Percentiles rank a stretch among this genome's conserved stretches.
Evolutionary conservation across 2,888 invertebrate species (phyloP).

Genomic region (Calliopum simillimum): DNA sequence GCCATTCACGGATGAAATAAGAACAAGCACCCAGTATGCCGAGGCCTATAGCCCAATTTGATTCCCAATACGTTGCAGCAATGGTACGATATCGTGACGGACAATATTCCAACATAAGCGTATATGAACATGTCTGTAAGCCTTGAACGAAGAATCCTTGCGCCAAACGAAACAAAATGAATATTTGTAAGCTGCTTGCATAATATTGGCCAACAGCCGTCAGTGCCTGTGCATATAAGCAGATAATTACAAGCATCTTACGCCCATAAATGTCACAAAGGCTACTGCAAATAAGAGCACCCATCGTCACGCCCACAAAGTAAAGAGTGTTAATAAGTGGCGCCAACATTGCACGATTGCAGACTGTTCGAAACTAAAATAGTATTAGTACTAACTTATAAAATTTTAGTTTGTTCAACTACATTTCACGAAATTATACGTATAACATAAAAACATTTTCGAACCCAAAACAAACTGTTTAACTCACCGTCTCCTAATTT

Average conservation of each 20-base stretch:
- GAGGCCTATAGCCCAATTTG: constrained; percentile 68
- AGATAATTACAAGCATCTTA: constrained; percentile 64
- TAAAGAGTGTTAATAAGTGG: constrained; percentile 63
- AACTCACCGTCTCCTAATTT: too few species aligned
- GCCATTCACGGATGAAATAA: constrained; percentile 69
- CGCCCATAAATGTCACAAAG: constrained; percentile 67
- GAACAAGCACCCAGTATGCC: constrained; percentile 66
- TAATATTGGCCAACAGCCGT: constrained; percentile 52
- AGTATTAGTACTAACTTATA: not conserved
- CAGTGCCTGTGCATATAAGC: constrained; percentile 65
- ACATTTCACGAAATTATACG: too few species aligned
- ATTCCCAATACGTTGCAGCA: constrained; percentile 68
- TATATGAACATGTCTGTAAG: constrained; percentile 69
- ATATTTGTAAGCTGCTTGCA: constrained; percentile 59
- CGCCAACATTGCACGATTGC: constrained; percentile 60
- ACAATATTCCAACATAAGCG: constrained; percentile 69
- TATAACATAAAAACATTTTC: too few species aligned
- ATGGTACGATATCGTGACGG: constrained; percentile 67
- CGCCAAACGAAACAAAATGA: constrained; percentile 63
- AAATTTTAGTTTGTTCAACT: too few species aligned
- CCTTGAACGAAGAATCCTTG: constrained; percentile 69
- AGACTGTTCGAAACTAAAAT: constrained; percentile 64
- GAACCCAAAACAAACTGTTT: too few species aligned
- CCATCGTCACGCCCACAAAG: constrained; percentile 65
- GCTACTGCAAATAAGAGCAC: constrained; percentile 65